Evolutionary conservation across 2,888 invertebrate genomes (phyloP), one percentile per base, ranked within the genome.

Genomic region (Petrophora chlorosata): DNA sequence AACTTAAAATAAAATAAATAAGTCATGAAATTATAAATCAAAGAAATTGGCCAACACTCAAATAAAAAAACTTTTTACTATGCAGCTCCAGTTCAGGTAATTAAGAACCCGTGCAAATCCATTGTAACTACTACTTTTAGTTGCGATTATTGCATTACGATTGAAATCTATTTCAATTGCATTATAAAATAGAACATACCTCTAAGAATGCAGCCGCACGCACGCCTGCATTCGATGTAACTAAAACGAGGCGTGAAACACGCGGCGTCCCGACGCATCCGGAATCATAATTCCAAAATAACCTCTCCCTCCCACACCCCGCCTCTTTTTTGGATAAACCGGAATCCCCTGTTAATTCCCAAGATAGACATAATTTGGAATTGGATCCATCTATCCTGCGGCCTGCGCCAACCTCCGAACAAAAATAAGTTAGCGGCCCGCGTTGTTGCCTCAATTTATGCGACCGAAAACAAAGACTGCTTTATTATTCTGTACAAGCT

Each of bases 361-460:
- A 90, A 89, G 91, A 89, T 86, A 89, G 85, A 89, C 88, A 90
- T 91, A 91, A 90, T 90, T 91, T 89, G 88, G 90, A 91, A 91
- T 91, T 91, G 91, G 91, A 91, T 90, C 87, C 90, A 90, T 91
- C 88, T 89, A 90, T 91, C 88, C 85, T 82, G 76, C 65, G 48
- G 90, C 87, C 84, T 82, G 76, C 66, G 48, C 54, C 79, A 81
- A 79, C 79, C 81, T 84, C 78, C 85, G 84, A 79, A 85, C 85
- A 84, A 85, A 89, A 87, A 88, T 90, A 87, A 84, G 83, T 85
- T 83, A 80, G 77, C 79, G 72, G 59, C 63, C 67, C 59, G 58
- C 53, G 65, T 70, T 74, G 73, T 71, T 69, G 73, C 60, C 59
- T 65, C 74, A 79, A 84, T 85, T 86, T 85, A 84, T 85, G 82